phyloP scores from a whole-genome alignment of 2,888 invertebrate species.

The Melinaea menophilus region DNA sequence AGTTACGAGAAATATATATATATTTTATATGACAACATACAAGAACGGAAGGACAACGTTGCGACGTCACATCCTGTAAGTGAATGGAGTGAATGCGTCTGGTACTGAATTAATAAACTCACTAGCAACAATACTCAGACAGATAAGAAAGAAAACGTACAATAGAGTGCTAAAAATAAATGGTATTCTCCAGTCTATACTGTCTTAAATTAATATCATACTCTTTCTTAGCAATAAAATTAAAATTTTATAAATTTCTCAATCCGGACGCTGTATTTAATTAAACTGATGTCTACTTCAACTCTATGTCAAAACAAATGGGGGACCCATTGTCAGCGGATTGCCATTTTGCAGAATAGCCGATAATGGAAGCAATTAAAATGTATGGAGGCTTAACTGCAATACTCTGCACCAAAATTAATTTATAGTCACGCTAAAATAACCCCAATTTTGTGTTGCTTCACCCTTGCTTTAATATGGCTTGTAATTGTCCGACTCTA shows the following conservation, averaged over 20 bases:
- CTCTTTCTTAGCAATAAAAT: not conserved
- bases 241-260: slow-evolving; percentile 19
- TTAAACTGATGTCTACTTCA: slow-evolving; percentile 18
- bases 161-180: slow-evolving; percentile 17
- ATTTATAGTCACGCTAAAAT: slow-evolving; percentile 72
- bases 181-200: too few species aligned
- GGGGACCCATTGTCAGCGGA: slow-evolving; percentile 60
- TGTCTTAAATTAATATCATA: too few species aligned
- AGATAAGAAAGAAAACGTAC: slow-evolving; percentile 11
- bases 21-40: too few species aligned
- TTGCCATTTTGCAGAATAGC: slow-evolving; percentile 67
- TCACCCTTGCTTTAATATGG: slow-evolving; percentile 36
- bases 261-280: slow-evolving; percentile 5
- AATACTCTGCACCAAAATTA: slow-evolving; percentile 73
- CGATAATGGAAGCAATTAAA: slow-evolving; percentile 77
- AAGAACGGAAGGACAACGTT: too few species aligned
- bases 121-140: too few species aligned
- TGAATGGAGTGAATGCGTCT: too few species aligned
- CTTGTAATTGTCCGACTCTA: slow-evolving; percentile 55
- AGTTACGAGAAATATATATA: too few species aligned
- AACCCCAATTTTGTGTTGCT: slow-evolving; percentile 56
- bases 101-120: too few species aligned
- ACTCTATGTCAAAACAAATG: slow-evolving; percentile 48
- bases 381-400: slow-evolving; percentile 77
- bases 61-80: too few species aligned